phyloP scores from a whole-genome alignment of 1,140 invertebrate genomes.

The Drosophila auraria region DNA sequence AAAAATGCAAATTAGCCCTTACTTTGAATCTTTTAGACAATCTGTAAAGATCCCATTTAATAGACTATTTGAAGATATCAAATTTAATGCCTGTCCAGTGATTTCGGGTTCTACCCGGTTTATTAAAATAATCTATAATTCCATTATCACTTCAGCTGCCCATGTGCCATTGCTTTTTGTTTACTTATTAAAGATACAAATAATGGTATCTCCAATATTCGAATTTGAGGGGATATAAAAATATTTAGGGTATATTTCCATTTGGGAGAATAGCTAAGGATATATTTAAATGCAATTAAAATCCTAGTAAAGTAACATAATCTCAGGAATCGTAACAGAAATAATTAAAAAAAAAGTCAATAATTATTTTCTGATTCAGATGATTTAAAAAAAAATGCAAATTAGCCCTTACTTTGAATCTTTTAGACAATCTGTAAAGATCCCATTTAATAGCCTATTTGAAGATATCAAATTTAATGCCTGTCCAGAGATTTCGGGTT shows the following conservation, averaged over 20 bases:
- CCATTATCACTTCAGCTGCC: conserved; percentile 4
- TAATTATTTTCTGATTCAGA: too few relatives aligned
- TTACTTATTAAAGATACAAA: not conserved
- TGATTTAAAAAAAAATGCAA: too few relatives aligned
- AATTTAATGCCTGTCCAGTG: not conserved
- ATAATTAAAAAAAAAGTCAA: too few relatives aligned
- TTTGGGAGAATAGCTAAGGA: too few relatives aligned
- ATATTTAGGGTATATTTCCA: not conserved
- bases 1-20: too few relatives aligned
- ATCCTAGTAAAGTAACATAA: too few relatives aligned
- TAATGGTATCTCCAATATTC: not conserved
- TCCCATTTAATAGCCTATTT: not conserved
- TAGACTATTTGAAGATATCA: not conserved
- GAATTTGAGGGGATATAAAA: not conserved
- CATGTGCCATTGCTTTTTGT: conserved; percentile 8
- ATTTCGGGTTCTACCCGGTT: not conserved
- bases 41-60: too few relatives aligned
- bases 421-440: too few relatives aligned
- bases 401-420: too few relatives aligned
- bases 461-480: not conserved
- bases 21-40: too few relatives aligned
- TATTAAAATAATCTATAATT: not conserved
- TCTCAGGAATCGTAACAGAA: too few relatives aligned
- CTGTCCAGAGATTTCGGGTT: not conserved
- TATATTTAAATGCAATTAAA: too few relatives aligned